These are phyloP conservation scores for Strix aluco DNA, from an alignment of 2,113 vertebrate species.

Conservation along the genomic window DNA sequence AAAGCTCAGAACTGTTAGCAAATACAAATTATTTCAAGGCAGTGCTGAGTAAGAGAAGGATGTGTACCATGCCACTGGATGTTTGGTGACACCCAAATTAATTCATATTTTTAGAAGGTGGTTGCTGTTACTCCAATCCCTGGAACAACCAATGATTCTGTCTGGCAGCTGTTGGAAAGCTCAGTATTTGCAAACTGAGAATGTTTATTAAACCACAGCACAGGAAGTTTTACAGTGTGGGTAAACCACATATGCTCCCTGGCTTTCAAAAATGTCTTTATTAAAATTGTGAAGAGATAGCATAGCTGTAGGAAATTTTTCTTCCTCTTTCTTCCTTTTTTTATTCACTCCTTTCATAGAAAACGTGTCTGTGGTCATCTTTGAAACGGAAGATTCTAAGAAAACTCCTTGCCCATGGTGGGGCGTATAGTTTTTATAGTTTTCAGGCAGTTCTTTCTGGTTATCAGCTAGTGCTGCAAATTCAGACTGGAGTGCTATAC, in stretches of 20 bases:
- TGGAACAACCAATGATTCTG: fast-evolving
- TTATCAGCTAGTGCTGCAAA: background rate
- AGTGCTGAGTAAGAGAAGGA: background rate
- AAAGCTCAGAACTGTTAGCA: background rate
- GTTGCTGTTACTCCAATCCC: background rate
- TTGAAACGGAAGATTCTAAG: background rate
- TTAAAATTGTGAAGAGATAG: background rate
- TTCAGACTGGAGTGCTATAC: background rate
- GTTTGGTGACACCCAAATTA: background rate
- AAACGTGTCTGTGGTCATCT: background rate
- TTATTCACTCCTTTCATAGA: background rate
- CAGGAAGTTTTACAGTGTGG: background rate
- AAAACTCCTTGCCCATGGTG: background rate
- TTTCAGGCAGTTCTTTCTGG: background rate
- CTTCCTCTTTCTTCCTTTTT: background rate
- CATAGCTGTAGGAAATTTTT: background rate
- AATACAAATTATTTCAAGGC: background rate
- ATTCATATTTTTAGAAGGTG: background rate
- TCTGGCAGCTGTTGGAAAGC: background rate
- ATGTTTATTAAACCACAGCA: background rate
- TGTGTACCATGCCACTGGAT: no score
- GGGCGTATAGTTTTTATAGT: background rate
- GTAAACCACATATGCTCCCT: background rate
- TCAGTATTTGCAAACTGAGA: background rate
- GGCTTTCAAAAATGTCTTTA: background rate